Base-by-base conservation (phyloP, 2,888 invertebrate species). In the Hirtodrosophila histrioides region DNA sequence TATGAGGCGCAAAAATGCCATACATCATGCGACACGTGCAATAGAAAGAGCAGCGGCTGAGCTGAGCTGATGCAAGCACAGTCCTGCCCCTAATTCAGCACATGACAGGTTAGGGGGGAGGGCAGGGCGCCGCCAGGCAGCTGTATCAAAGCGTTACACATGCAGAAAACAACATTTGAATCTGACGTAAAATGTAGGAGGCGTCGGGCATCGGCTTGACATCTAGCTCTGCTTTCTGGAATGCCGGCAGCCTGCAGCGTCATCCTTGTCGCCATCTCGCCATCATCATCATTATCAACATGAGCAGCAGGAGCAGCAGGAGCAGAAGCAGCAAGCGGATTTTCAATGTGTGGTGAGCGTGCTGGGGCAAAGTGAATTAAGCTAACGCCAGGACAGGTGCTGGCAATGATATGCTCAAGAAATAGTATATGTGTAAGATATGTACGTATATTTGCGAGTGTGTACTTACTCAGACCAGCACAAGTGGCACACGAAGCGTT, bases 1-100 rank as follows among this genome's bases (percentile, higher is more conserved):
- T 84, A 83, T 83, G 87, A 84, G 78, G 82, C 81, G 85, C 85
- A 81, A 84, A 86, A 86, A 81, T 84, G 78, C 81, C 87, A 84
- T 83, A 81, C 85, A 83, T 86, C 83, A 83, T 78, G 68, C 73
- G 71, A 73, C 87, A 75, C 75, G 62, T 73, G 56, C 57, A 27
- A n/a, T 24, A 27, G 33, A n/a, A 7, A 6, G 41, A n/a, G 44
- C 12, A n/a, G 29, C 12, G 23, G 39, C 41, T 31, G 17, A 17
- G 40, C n/a, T 39, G 29, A 24, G 29, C 17, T 17, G 8, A n/a
- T 44, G 27, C 31, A 45, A 39, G 50, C 29, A 48, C 12, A 43
- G 45, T 17, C 39, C 43, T 41, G 53, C 6, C 48, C 53, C 55
- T 67, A 72, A 72, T 67, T 72, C 66, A 65, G 58, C 67, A 72